Conservation (phyloP, 2,113 vertebrate species). For the Riparia riparia region DNA sequence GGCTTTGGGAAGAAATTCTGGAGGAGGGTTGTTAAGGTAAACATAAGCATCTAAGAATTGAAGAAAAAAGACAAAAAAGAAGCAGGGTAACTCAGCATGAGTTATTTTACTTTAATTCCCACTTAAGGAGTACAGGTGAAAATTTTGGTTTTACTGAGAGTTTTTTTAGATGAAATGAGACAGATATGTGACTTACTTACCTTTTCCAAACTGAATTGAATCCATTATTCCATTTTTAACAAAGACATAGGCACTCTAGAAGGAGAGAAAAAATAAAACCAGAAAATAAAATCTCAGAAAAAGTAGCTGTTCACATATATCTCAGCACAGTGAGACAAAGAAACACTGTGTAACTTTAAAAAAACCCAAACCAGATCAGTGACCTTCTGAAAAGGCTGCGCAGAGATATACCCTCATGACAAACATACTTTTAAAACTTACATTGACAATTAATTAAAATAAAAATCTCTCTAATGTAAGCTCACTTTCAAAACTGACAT, state of each 20-base stretch:
- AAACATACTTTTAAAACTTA: background rate
- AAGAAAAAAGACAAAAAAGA: background rate
- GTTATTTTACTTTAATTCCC: background rate
- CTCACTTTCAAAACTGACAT: background rate
- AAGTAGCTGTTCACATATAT: background rate
- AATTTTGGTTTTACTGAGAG: background rate
- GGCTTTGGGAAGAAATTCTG: slow-evolving; percentile 85
- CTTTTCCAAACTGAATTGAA: slow-evolving; percentile 86
- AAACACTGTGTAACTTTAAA: background rate
- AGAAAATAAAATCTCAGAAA: background rate
- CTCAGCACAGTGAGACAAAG: background rate
- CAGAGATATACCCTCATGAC: background rate
- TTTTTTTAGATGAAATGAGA: background rate
- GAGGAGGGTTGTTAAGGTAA: slow-evolving; percentile 89
- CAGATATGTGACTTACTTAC: slow-evolving; percentile 65
- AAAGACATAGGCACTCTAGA: slow-evolving; percentile 79
- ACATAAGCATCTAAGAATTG: slow-evolving; percentile 81
- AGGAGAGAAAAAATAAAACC: background rate
- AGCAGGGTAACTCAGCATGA: background rate
- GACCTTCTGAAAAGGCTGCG: background rate
- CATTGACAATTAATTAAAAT: background rate
- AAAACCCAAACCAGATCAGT: background rate
- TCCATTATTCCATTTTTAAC: slow-evolving; percentile 81
- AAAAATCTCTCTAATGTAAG: background rate
- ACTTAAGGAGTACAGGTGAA: background rate